Evolutionary conservation across 2,113 vertebrate species (phyloP).

Genomic region (Agelaius phoeniceus): DNA sequence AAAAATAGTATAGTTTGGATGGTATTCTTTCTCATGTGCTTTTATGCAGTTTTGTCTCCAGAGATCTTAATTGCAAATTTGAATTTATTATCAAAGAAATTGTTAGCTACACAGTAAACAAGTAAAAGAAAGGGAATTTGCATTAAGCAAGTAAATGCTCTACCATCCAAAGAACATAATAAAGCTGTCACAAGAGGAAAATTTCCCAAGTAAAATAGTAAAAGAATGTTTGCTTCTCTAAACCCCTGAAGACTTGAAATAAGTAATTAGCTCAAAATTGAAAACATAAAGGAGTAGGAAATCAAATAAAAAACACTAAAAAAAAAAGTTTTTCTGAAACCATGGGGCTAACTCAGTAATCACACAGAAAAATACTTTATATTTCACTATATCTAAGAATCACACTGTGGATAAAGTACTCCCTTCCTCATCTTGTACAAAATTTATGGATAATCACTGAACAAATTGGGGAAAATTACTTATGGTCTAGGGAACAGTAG

Average conservation of each 20-base stretch:
- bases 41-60: background rate
- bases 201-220: background rate
- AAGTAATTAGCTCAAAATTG: background rate
- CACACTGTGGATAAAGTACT: background rate
- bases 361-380: background rate
- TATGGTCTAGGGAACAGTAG: background rate
- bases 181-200: background rate
- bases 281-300: background rate
- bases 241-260: background rate
- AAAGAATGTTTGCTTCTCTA: background rate
- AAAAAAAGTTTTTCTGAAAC: background rate
- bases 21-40: background rate
- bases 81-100: background rate
- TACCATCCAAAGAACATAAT: background rate
- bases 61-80: background rate
- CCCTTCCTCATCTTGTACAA: background rate
- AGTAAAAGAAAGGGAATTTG: background rate
- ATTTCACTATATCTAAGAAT: background rate
- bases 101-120: background rate
- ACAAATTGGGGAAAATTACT: background rate
- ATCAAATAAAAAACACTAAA: background rate
- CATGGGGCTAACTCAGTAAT: background rate
- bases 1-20: background rate
- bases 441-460: background rate
- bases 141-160: background rate